Evolutionary conservation across 2,113 vertebrate species (phyloP).

Genomic region (Lycaon pictus): DNA sequence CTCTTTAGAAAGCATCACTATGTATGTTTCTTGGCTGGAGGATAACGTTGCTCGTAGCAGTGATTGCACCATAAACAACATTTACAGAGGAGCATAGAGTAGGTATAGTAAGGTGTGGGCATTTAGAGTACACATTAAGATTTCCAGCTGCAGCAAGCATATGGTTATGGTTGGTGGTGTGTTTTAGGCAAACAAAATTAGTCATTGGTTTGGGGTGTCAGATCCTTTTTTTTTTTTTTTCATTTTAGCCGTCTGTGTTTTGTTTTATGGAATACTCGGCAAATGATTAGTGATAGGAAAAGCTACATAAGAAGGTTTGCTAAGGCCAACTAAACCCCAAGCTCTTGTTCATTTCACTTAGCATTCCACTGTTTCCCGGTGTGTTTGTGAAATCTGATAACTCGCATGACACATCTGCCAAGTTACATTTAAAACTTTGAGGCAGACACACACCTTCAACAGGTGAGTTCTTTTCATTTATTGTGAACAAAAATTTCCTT

Average conservation of each 20-base stretch:
- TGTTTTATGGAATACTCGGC: constrained; percentile 26
- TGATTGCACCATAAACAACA: constrained; percentile 22
- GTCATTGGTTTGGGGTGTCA: constrained; percentile 58
- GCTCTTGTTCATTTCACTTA: neutral
- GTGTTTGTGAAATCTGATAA: constrained; percentile 35
- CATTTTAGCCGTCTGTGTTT: neutral
- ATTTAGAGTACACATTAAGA: neutral
- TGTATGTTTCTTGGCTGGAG: neutral
- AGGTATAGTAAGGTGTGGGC: neutral
- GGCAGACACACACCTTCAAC: neutral
- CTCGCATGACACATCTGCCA: constrained; percentile 10
- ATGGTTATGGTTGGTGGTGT: constrained; percentile 40
- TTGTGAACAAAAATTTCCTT: neutral
- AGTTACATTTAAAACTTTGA: constrained; percentile 55
- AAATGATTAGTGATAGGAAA: constrained; percentile 56
- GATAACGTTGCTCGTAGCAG: neutral
- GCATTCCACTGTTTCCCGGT: neutral
- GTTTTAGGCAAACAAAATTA: constrained; percentile 61
- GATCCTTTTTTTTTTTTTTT: neutral
- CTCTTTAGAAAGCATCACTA: constrained; percentile 32
- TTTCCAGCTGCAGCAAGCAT: constrained; percentile 37
- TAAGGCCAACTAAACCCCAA: neutral
- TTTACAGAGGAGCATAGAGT: constrained; percentile 12
- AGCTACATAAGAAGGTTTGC: neutral
- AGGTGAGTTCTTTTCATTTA: constrained; percentile 26